Evolutionary conservation across 2,888 invertebrate species (phyloP).

Genomic region (Muschampia plurimacula): DNA sequence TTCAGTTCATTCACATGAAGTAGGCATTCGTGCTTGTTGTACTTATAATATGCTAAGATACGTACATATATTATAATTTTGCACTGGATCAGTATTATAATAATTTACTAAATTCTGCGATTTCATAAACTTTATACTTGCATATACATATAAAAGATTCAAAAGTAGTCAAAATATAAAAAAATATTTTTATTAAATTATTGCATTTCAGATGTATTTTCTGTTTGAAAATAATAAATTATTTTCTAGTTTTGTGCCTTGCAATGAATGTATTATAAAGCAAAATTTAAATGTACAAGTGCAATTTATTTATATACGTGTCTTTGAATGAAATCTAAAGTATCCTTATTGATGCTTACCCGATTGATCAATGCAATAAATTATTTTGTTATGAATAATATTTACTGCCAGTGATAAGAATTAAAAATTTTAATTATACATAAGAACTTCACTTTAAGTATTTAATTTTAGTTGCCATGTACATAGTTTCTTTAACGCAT

Average conservation of each 20-base stretch:
- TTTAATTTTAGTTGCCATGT: constrained; percentile 3
- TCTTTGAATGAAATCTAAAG: neutral
- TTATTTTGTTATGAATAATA: neutral
- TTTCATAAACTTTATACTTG: too few relatives aligned
- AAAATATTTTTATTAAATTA: too few relatives aligned
- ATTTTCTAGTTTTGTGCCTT: neutral
- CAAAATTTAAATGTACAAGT: neutral
- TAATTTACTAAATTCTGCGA: too few relatives aligned
- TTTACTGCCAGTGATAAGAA: constrained; percentile 18
- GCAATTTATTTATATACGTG: neutral
- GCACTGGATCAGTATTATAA: too few relatives aligned
- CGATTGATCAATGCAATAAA: neutral
- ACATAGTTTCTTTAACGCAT: constrained; percentile 4
- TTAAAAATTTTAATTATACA: neutral
- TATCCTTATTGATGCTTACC: neutral
- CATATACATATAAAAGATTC: too few relatives aligned
- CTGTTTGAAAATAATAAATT: too few relatives aligned
- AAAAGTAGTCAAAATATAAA: too few relatives aligned
- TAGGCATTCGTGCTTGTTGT: too few relatives aligned
- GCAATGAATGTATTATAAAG: neutral
- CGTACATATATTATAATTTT: too few relatives aligned
- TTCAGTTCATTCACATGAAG: neutral
- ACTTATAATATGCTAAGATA: too few relatives aligned
- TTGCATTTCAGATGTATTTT: too few relatives aligned
- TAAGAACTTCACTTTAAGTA: constrained; percentile 7